phyloP scores from a whole-genome alignment of 2,797 vertebrate species.

The Parambassis ranga region DNA sequence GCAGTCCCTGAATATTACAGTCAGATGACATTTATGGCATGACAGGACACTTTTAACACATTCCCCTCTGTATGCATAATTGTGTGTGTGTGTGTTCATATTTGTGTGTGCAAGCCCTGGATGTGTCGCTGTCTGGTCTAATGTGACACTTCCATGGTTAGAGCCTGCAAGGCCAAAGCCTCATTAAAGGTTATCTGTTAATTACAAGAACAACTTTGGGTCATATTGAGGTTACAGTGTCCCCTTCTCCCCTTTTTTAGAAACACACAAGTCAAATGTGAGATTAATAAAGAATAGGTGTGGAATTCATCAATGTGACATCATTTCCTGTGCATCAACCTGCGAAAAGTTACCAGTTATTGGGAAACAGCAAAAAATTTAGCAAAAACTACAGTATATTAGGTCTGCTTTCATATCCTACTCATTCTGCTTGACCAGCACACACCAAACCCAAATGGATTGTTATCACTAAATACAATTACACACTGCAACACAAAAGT shows the following conservation, averaged over 20 bases:
- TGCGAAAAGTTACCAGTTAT: slow-evolving; percentile 19
- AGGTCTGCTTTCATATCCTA: background rate
- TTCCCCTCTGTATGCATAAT: slow-evolving; percentile 15
- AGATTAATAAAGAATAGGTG: too few relatives aligned
- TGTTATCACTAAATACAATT: background rate
- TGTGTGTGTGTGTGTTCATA: slow-evolving; percentile 10
- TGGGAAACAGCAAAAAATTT: slow-evolving; percentile 1
- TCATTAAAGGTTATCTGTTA: slow-evolving; percentile 85
- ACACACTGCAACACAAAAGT: too few relatives aligned
- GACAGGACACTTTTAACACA: slow-evolving; percentile 65
- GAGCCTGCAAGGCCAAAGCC: slow-evolving; percentile 58
- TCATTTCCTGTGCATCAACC: too few relatives aligned
- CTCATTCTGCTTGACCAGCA: background rate
- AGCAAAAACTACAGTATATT: background rate
- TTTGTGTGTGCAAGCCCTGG: slow-evolving; percentile 7
- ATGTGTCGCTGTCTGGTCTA: slow-evolving; percentile 54
- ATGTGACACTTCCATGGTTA: slow-evolving; percentile 76
- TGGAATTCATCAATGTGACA: too few relatives aligned
- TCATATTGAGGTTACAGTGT: slow-evolving; percentile 49
- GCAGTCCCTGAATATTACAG: slow-evolving; percentile 50
- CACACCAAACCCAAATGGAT: background rate
- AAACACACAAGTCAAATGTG: background rate
- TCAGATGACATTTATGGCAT: slow-evolving; percentile 77
- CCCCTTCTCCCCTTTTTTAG: slow-evolving; percentile 22
- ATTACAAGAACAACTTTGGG: slow-evolving; percentile 76